Evolutionary conservation across 2,888 invertebrate species (phyloP).

Genomic region (Hydropsyche betteni): DNA sequence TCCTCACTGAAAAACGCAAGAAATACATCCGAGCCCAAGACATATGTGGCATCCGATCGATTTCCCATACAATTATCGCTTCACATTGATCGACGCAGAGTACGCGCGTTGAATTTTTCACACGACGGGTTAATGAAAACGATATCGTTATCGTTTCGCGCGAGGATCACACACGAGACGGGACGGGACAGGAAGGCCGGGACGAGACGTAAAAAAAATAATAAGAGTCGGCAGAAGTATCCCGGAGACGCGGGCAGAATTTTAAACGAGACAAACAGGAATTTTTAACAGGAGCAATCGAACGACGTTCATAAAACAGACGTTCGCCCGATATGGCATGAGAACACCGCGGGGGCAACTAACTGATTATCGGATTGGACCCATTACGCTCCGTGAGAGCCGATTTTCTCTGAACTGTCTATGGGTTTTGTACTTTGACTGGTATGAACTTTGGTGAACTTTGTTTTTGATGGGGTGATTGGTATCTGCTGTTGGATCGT

Average conservation of each 20-base stretch:
- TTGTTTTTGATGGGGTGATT: too few relatives aligned
- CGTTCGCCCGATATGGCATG: constrained; percentile 46
- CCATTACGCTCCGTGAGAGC: constrained; percentile 42
- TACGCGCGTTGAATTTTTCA: constrained; percentile 30
- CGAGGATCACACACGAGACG: not conserved
- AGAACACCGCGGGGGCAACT: constrained; percentile 39
- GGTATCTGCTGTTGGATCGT: too few relatives aligned
- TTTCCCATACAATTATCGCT: constrained; percentile 27
- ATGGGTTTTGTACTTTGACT: not conserved
- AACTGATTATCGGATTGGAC: constrained; percentile 37
- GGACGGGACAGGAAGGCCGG: not conserved
- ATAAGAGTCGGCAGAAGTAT: not conserved
- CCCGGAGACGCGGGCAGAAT: not conserved
- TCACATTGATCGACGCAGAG: constrained; percentile 27
- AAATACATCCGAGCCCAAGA: too few relatives aligned
- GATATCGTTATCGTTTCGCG: constrained; percentile 23
- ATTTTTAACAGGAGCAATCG: constrained; percentile 11
- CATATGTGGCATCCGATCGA: not conserved
- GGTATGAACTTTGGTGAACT: too few relatives aligned
- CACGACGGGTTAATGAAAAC: constrained; percentile 29
- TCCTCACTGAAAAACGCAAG: too few relatives aligned
- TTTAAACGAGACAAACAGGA: constrained; percentile 7
- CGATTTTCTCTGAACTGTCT: constrained; percentile 20
- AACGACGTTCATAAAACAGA: constrained; percentile 47
- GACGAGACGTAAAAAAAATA: not conserved